Evolutionary conservation across 92 coral and sea anemone species (phyloP).

Genomic region (Metridium senile): DNA sequence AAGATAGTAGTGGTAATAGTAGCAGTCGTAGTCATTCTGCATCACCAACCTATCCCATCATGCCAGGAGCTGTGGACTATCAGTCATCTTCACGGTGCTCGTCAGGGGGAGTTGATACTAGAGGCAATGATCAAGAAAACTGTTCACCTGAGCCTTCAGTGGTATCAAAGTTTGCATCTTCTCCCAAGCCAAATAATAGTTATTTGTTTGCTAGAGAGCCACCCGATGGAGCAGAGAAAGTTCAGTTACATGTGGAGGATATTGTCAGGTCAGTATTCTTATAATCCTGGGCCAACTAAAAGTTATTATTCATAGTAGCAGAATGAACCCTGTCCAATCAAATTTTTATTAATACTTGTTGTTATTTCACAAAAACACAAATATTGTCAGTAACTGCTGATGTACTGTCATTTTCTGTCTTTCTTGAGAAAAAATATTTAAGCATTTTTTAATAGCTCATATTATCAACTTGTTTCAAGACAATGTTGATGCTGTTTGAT

Average conservation of each 20-base stretch:
- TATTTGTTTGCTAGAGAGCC: conserved; percentile 95
- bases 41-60: conserved; percentile 79
- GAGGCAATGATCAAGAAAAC: conserved; percentile 56
- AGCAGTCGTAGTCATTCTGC: conserved; percentile 88
- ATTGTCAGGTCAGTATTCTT: conserved; percentile 57
- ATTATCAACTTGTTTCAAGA: too few relatives aligned
- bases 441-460: too few relatives aligned
- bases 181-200: conserved; percentile 92
- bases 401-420: too few relatives aligned
- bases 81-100: conserved; percentile 81
- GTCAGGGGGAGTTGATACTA: conserved; percentile 63
- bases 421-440: too few relatives aligned
- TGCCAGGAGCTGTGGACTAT: conserved; percentile 75
- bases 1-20: conserved; percentile 75
- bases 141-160: conserved; percentile 77
- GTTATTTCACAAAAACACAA: too few relatives aligned
- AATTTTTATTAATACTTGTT: too few relatives aligned
- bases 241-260: conserved; percentile 85
- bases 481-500: too few relatives aligned
- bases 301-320: background rate
- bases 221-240: conserved; percentile 99
- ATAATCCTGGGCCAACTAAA: too few relatives aligned
- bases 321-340: background rate
- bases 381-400: too few relatives aligned
- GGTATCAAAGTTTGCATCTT: conserved; percentile 85